Evolutionary conservation across 30 jellyfish, hydroid and myxozoan genomes (phyloP).

Genomic region (Aurelia aurita): DNA sequence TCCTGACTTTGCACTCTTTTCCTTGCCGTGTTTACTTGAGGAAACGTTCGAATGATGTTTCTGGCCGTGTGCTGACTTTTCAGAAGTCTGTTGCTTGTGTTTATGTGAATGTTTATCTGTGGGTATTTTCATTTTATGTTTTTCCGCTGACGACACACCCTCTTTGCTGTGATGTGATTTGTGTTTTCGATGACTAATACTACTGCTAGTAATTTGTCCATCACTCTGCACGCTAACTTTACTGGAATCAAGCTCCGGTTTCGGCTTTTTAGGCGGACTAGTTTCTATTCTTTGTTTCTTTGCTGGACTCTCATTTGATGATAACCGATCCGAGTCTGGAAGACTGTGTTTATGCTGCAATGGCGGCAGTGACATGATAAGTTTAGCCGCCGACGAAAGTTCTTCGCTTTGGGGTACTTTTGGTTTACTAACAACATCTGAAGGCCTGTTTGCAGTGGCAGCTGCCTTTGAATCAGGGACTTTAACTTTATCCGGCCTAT

Average conservation of each 20-base stretch:
- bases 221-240: conserved; percentile 14
- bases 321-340: conserved; percentile 35
- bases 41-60: conserved; percentile 56
- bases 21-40: conserved; percentile 20
- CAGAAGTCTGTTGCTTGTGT: conserved; percentile 49
- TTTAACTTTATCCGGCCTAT: background rate
- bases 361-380: conserved; percentile 46
- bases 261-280: conserved; percentile 37
- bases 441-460: conserved; percentile 21
- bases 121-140: conserved; percentile 41
- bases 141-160: conserved; percentile 9
- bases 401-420: conserved; percentile 27
- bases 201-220: conserved; percentile 12
- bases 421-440: conserved; percentile 21
- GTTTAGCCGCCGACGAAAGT: conserved; percentile 57
- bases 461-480: conserved; percentile 26
- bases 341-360: conserved; percentile 58
- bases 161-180: conserved; percentile 23
- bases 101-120: conserved; percentile 53
- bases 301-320: conserved; percentile 75
- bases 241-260: conserved; percentile 29
- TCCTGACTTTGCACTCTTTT: conserved; percentile 15
- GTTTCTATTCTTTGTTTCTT: conserved; percentile 67
- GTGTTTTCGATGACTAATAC: conserved; percentile 39
- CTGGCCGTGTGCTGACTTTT: conserved; percentile 63